These are phyloP conservation scores for Euleptes europaea DNA, from an alignment of 2,113 vertebrate species.

Conservation along the genomic window DNA sequence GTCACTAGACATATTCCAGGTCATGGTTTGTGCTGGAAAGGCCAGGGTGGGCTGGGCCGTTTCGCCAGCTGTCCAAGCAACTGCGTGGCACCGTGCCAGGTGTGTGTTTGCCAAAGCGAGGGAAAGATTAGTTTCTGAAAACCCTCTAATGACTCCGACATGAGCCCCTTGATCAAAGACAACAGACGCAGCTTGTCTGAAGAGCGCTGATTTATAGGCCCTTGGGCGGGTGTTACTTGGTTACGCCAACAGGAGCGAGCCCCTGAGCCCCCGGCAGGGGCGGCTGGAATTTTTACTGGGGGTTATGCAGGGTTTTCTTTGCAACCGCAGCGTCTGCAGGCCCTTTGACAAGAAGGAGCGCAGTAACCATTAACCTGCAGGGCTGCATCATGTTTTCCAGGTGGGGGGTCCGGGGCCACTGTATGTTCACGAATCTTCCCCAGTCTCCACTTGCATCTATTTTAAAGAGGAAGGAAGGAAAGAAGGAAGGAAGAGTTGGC, in stretches of 20 bases:
- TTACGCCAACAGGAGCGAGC: not conserved
- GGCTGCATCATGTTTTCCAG: not conserved
- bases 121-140: conserved; percentile 36
- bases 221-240: not conserved
- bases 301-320: not conserved
- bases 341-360: not conserved
- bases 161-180: conserved; percentile 18
- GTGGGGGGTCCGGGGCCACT: not conserved
- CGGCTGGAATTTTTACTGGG: not conserved
- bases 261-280: not conserved
- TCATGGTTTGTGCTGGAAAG: not conserved
- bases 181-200: conserved; percentile 20
- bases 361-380: not conserved
- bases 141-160: conserved; percentile 24
- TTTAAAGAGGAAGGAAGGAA: too few species aligned
- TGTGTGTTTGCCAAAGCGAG: conserved; percentile 26
- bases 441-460: not conserved
- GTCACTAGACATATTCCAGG: not conserved
- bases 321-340: not conserved
- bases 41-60: not conserved
- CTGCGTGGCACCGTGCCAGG: conserved; percentile 34
- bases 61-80: conserved; percentile 28
- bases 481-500: too few species aligned
- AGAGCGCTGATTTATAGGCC: not conserved
- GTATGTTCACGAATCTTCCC: too few species aligned